Evolutionary conservation across 2,113 vertebrate genomes (phyloP), one percentile per base, ranked within the genome.

Genomic region (Entomyzon cyanotis): DNA sequence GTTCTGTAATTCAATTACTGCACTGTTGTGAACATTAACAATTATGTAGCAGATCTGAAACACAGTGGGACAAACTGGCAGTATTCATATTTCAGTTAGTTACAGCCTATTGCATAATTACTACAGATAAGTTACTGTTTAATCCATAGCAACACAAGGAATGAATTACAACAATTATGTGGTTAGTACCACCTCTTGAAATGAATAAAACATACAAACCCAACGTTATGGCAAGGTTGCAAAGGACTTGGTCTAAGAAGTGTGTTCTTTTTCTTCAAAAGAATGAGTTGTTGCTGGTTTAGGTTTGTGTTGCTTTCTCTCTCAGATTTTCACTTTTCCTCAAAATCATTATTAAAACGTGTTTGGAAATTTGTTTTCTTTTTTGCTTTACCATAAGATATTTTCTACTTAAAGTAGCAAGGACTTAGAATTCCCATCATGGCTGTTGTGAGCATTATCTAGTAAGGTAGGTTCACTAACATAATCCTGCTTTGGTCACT

Each of bases 1-100:
- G 94, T 95, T 98, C 96, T 97, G 86, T 97, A 97, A 97, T 97
- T 98, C 94, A 98, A 95, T 98, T 97, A 97, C 68, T 94, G 59
- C 84, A 56, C 92, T 95, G 89, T 96, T 94, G 67, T 97, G 84
- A 97, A 85, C 88, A 91, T 97, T 97, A 96, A 94, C 76, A 95
- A 87, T 97, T 93, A 92, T 89, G 89, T 90, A 92, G 89, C 93
- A 95, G 86, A 96, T 95, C 89, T 95, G 95, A 98, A 96, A 84
- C 96, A 70, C 91, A 92, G 87, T 97, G 95, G 92, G 91, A 96
- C 90, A 97, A 97, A 96, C 82, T 78, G 88, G 74, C 76, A 92
- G 85, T 65, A 65, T 87, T 97, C 86, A 95, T 96, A 95, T 96
- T 97, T 97, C 92, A 95, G 90, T 94, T 95, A 92, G 84, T 96